Evolutionary conservation across 1,140 invertebrate genomes (phyloP), one percentile per base, ranked within the genome.

Genomic region (Apocrypta bakeri): DNA sequence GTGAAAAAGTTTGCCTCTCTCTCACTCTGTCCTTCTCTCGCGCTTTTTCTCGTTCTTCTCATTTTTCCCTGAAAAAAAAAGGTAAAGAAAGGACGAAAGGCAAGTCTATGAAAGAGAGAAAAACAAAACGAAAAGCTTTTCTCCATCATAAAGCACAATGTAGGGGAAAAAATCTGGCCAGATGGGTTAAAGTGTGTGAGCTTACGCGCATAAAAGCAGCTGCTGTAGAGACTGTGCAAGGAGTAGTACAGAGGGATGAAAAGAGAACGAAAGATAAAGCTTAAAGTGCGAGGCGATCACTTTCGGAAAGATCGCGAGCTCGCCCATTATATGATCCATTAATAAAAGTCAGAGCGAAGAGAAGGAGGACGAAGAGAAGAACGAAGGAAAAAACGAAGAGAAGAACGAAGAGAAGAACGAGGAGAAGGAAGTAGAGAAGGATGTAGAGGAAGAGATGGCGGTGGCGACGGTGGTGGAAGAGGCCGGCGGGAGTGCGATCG

Each of bases 261-360:
- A 11, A n/a, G 37, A 69, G 76, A 31, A 66, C 25, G 17, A 24
- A 56, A 71, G 68, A 79, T 69, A 80, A 78, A 78, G 61, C 29
- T 24, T 56, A 56, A 56, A 56, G 33, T 25, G 29, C 29, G 63
- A 66, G 37, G 14, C 78, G 68, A 78, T 66, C 61, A 33, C 40
- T 72, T 72, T 79, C 61, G 74, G n/a, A 69, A 63, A 77, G 69
- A 74, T 73, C 11, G 71, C 48, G 48, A 56, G 21, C 48, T 56
- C 21, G 75, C 14, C 68, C 64, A 42, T 71, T 81, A 81, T 40
- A 17, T 69, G 79, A 71, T 85, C 84, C 85, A 84, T 85, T 87
- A 87, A 85, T 87, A 87, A 85, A 81, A 81, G 83, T 85, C 84
- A 78, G 48, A 17, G 42, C 42, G 48, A 17, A 56, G 21, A 17